Conservation (phyloP, 92 coral and sea anemone genomes). For the Pocillopora meandrina region DNA sequence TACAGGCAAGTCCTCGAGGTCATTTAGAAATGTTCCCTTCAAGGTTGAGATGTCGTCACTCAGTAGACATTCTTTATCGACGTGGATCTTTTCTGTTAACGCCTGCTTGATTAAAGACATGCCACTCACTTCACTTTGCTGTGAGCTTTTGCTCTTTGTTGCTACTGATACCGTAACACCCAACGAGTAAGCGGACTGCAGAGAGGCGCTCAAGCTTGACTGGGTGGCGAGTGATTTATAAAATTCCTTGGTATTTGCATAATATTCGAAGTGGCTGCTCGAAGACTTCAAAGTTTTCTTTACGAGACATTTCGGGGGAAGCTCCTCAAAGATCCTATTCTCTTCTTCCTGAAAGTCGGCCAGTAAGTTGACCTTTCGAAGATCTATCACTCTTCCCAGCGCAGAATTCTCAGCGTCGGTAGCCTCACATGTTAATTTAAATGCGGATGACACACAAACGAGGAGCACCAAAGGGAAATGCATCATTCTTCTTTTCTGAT, state of each 20-base stretch:
- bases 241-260: constrained; percentile 14
- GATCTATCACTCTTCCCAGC: neutral
- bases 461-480: neutral
- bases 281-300: neutral
- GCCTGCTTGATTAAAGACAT: neutral
- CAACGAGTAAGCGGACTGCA: constrained; percentile 10
- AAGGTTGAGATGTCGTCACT: neutral
- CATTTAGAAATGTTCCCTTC: neutral
- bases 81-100: neutral
- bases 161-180: constrained; percentile 18
- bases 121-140: neutral
- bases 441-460: neutral
- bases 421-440: neutral
- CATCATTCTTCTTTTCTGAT: neutral
- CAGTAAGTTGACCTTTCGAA: neutral
- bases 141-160: constrained; percentile 12
- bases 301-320: neutral
- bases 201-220: constrained; percentile 9
- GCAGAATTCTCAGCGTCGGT: neutral
- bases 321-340: neutral
- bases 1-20: neutral
- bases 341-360: neutral
- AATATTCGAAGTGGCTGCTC: neutral
- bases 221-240: constrained; percentile 24
- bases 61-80: constrained; percentile 7